A percentile compares a stretch with the other conserved stretches of the same genome.
Conservation (phyloP, 2,113 vertebrate species). For the Rafetus swinhoei region DNA sequence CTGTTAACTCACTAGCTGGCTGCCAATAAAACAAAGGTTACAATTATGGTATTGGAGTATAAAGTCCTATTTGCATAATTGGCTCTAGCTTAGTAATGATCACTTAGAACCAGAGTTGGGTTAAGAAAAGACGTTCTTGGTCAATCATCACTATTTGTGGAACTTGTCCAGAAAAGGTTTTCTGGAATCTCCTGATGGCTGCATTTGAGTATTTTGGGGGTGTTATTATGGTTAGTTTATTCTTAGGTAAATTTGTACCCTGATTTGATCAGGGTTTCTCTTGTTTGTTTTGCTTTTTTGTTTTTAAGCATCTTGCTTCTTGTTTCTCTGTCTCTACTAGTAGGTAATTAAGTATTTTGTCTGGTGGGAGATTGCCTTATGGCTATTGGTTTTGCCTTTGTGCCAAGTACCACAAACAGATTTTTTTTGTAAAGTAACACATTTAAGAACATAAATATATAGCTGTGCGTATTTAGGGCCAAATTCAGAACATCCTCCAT, state of each 20-base stretch:
- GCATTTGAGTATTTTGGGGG: too few species aligned
- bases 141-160: background rate
- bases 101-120: background rate
- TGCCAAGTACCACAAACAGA: background rate
- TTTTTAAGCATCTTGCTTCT: too few species aligned
- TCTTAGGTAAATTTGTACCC: accelerated
- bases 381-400: background rate
- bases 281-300: background rate
- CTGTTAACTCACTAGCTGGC: too few species aligned
- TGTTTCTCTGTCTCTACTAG: background rate
- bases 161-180: background rate
- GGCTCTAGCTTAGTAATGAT: background rate
- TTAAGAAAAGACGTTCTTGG: background rate
- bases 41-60: too few species aligned
- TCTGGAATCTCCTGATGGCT: background rate
- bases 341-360: background rate
- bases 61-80: too few species aligned
- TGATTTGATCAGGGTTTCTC: background rate
- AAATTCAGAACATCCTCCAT: background rate
- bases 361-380: background rate
- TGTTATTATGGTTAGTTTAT: background rate
- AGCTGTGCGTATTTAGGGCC: background rate
- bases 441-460: background rate
- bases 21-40: too few species aligned
- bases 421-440: background rate